These are phyloP conservation scores for Corythucha ciliata DNA, from an alignment of 2,888 invertebrate species.

Conservation along the genomic window DNA sequence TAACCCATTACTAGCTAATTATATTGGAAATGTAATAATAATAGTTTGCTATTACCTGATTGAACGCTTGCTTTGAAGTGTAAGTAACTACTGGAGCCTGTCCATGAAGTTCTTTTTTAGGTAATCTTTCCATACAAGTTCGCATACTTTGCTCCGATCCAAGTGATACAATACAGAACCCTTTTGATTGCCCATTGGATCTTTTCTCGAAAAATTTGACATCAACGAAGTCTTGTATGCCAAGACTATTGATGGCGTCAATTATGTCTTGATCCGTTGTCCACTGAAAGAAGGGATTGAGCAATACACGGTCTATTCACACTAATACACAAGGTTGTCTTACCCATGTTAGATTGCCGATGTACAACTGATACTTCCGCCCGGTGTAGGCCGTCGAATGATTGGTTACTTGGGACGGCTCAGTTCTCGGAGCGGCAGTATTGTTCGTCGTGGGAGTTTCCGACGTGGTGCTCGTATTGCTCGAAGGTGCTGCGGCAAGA, in stretches of 20 bases:
- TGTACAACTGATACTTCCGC: slow-evolving; percentile 83
- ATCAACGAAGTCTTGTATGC: slow-evolving; percentile 88
- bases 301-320: background rate
- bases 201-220: slow-evolving; percentile 99
- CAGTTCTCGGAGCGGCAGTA: slow-evolving; percentile 20
- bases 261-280: slow-evolving; percentile 94
- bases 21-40: too few relatives aligned
- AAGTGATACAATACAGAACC: slow-evolving; percentile 91
- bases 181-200: slow-evolving; percentile 96
- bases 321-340: slow-evolving; percentile 6
- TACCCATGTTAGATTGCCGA: slow-evolving; percentile 98
- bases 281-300: slow-evolving; percentile 60
- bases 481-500: slow-evolving; percentile 73
- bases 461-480: slow-evolving; percentile 29
- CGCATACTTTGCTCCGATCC: slow-evolving; percentile 87
- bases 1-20: too few relatives aligned
- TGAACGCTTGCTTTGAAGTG: slow-evolving; percentile 82
- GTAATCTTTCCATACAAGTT: slow-evolving; percentile 81
- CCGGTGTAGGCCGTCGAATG: slow-evolving; percentile 40
- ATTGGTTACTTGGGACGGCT: slow-evolving; percentile 21
- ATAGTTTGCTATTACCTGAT: slow-evolving; percentile 43
- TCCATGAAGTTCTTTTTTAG: slow-evolving; percentile 93
- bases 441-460: slow-evolving; percentile 42
- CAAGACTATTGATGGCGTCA: slow-evolving; percentile 77
- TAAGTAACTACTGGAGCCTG: slow-evolving; percentile 90